Evolutionary conservation across 1,140 invertebrate genomes (phyloP).

Genomic region (Eriocheir sinensis): DNA sequence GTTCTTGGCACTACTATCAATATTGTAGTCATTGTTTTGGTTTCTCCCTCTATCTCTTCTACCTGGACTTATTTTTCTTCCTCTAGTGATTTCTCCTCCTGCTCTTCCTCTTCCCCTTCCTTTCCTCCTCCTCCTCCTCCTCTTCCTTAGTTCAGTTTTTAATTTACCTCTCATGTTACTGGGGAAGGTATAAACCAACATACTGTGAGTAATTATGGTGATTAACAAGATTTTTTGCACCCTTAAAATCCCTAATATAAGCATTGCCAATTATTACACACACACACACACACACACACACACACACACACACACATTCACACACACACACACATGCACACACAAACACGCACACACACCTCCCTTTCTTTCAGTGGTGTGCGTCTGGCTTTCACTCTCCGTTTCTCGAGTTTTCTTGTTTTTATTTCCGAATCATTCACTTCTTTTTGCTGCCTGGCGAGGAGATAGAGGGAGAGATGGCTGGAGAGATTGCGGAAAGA

Average conservation of each 20-base stretch:
- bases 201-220: too few species aligned
- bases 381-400: not conserved
- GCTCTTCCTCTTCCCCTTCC: not conserved
- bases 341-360: not conserved
- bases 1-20: too few species aligned
- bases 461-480: too few species aligned
- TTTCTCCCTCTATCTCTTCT: too few species aligned
- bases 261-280: too few species aligned
- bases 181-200: too few species aligned
- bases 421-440: not conserved
- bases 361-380: not conserved
- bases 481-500: too few species aligned
- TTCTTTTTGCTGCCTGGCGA: not conserved
- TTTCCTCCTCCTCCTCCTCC: not conserved
- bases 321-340: not conserved
- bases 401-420: not conserved
- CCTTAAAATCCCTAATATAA: too few species aligned
- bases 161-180: too few species aligned
- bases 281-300: slow-evolving; percentile 14
- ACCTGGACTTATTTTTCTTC: too few species aligned
- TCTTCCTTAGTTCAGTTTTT: not conserved
- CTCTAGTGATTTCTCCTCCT: not conserved
- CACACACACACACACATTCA: not conserved
- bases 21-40: too few species aligned
- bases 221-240: too few species aligned